phyloP scores from a whole-genome alignment of 2,888 invertebrate genomes.

The Cremastinae sp. region DNA sequence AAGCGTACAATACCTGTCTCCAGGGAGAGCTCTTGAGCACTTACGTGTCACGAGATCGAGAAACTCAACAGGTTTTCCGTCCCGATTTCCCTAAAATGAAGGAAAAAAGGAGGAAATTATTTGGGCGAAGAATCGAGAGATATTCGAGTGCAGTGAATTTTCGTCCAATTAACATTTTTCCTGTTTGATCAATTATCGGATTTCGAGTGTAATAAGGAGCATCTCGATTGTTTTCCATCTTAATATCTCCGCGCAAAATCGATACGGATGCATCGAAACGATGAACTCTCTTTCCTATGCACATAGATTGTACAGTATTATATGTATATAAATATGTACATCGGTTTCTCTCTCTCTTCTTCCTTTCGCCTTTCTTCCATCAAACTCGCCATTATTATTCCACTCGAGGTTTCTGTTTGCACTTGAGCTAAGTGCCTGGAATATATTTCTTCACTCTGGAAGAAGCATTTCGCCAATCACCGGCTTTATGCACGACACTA shows the following conservation, averaged over 20 bases:
- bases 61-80: no score
- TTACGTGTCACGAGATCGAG: no score
- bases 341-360: not conserved
- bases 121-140: not conserved
- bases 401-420: slow-evolving; percentile 58
- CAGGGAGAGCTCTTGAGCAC: not conserved
- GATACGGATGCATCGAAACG: slow-evolving; percentile 7
- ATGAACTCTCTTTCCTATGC: slow-evolving; percentile 26
- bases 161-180: not conserved
- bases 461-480: slow-evolving; percentile 53
- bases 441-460: slow-evolving; percentile 49
- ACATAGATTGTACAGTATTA: slow-evolving; percentile 19
- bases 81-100: no score
- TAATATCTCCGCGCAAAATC: slow-evolving; percentile 36
- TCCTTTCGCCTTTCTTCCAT: slow-evolving; percentile 9
- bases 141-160: not conserved
- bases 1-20: slow-evolving; percentile 2
- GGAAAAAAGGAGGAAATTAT: no score
- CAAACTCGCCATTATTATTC: slow-evolving; percentile 57
- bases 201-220: slow-evolving; percentile 1
- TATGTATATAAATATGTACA: slow-evolving; percentile 26
- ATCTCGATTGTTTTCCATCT: slow-evolving; percentile 27
- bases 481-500: slow-evolving; percentile 1
- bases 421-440: slow-evolving; percentile 60
- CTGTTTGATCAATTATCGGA: slow-evolving; percentile 21